Evolutionary conservation across 2,888 invertebrate genomes (phyloP), one percentile per base, ranked within the genome.

Genomic region (Galerucella calmariensis): DNA sequence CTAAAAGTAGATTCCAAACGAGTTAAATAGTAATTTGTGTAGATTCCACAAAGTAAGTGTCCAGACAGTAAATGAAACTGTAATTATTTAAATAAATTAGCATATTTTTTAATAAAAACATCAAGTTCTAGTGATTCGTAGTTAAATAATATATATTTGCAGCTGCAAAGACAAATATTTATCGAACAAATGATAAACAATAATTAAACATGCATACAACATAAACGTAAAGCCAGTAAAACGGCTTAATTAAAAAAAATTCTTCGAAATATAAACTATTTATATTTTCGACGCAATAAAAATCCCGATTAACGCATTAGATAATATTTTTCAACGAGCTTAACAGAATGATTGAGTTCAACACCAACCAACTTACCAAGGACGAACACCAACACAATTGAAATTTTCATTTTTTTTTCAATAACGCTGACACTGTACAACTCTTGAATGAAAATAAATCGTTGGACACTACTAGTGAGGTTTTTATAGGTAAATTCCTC

Each of bases 331-430:
- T 62, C 48, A 73, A 74, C 59, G 9, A 65, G 71, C 66, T 71
- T 65, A 58, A 71, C 66, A 27, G 51, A 53, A 65, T 68, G 53
- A 74, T 71, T 67, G 20, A 51, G 46, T 44, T 44, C 24, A 41
- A 20, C 35, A 41, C 35, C 8, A 41, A 41, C 35, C 35, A 46
- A 81, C 83, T 82, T 76, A 82, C 83, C 82, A 59, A 82, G 78
- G 69, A 82, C 77, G 58, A 82, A 62, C 58, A 80, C 77, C 69
- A 79, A 77, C 62, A 82, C 76, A 73, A 83, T 59, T 67, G 80
- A 74, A 65, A 81, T 67, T 79, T 81, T 82, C 82, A 83, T 82
- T 79, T 78, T 79, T 24, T 24, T 61, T 44, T 53, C 44, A 59
- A 41, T 77, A 73, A 48, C 69, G 72, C 56, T 69, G 72, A 9